Base-by-base conservation (phyloP, 2,113 vertebrate species). In the Xenopus borealis region DNA sequence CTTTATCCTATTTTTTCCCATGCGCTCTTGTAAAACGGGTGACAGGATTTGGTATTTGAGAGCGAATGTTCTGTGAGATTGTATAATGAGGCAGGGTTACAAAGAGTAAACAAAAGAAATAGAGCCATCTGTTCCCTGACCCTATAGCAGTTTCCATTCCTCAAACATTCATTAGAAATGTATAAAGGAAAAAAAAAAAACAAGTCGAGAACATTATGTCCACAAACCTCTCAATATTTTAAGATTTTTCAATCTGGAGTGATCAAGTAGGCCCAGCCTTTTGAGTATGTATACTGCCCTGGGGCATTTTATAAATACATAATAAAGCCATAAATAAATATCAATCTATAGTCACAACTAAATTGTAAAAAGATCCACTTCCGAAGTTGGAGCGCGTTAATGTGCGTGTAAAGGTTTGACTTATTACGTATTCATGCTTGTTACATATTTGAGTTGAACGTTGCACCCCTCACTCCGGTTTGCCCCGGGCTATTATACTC, bases 191-290 rank as follows among this genome's bases (percentile, higher is more conserved):
- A 40, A 27, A 72, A 40, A 27, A 27, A 50, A 70, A 69, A 47
- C 53, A 50, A 77, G 74, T 68, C 74, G 55, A 58, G 74, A 64
- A 70, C 74, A 77, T 69, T 70, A 77, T 77, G 74, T 77, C 66
- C 74, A 70, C 66, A 69, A 63, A 63, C 46, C 74, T 69, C 74
- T 77, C 74, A 70, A 77, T 77, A 77, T 77, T 77, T 77, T 77
- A 77, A 62, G 74, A 64, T 70, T 62, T 61, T 70, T 55, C 74
- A 77, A 70, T 77, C 74, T 70, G 67, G 50, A 55, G 74, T 77
- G 74, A 70, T 77, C 74, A 77, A 77, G 74, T 69, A 77, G 61
- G 66, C 66, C 20, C 12, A 14, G 61, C 12, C 23, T 63, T 63
- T 62, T 77, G 74, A 70, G 69, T 57, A 57, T 63, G n/a, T 57